These are phyloP conservation scores for Sericinus montela DNA, from an alignment of 2,888 invertebrate genomes.

Conservation along the genomic window DNA sequence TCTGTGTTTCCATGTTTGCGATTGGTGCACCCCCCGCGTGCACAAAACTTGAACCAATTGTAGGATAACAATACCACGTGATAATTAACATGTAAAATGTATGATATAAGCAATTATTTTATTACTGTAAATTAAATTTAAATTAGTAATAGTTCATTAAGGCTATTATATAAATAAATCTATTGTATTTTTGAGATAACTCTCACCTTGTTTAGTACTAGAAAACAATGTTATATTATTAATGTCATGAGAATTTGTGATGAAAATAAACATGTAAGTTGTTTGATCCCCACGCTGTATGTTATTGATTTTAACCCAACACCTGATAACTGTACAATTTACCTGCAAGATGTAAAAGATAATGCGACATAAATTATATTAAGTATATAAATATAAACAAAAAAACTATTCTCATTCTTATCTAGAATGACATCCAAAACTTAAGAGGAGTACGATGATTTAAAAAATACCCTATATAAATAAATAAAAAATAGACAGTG, in stretches of 20 bases:
- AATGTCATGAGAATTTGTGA: slow-evolving; percentile 58
- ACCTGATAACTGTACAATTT: not conserved
- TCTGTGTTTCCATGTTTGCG: not conserved
- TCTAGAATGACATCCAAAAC: no score
- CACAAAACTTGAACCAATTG: slow-evolving; percentile 27
- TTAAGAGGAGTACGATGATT: no score
- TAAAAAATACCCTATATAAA: no score
- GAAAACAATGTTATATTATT: slow-evolving; percentile 47
- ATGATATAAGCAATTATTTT: slow-evolving; percentile 42
- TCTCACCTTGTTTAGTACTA: slow-evolving; percentile 38
- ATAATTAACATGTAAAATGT: slow-evolving; percentile 62
- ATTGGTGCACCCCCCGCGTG: not conserved
- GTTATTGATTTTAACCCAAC: slow-evolving; percentile 3
- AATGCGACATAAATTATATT: no score
- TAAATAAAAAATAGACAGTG: no score
- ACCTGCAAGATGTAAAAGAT: not conserved
- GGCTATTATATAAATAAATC: slow-evolving; percentile 38
- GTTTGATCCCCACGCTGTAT: slow-evolving; percentile 45
- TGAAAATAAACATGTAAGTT: slow-evolving; percentile 63
- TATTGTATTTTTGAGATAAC: slow-evolving; percentile 44
- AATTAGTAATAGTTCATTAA: slow-evolving; percentile 42
- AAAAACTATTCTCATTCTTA: no score
- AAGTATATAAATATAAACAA: no score
- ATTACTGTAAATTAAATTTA: slow-evolving; percentile 49
- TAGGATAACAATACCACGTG: slow-evolving; percentile 68